Evolutionary conservation across 2,888 invertebrate species (phyloP).

Genomic region (Nebria salina): DNA sequence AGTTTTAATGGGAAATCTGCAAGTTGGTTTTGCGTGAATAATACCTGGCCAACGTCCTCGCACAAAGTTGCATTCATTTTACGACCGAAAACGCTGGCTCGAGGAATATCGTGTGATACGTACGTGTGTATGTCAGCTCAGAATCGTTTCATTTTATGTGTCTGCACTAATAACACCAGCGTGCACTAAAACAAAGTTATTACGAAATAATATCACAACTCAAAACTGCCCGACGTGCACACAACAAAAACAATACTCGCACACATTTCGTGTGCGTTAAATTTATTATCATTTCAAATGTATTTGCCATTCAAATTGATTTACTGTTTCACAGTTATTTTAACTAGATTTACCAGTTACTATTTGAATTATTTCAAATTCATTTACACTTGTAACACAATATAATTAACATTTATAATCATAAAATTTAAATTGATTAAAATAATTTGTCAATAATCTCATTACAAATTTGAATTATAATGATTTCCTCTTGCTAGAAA

Average conservation of each 20-base stretch:
- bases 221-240: neutral
- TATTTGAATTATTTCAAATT: too few relatives aligned
- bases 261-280: neutral
- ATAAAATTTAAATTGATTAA: too few relatives aligned
- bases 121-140: conserved; percentile 10
- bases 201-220: conserved; percentile 31
- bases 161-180: conserved; percentile 36
- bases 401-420: too few relatives aligned
- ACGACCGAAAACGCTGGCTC: conserved; percentile 35
- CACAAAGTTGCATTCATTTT: conserved; percentile 27
- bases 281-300: neutral
- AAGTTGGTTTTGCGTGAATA: conserved; percentile 4
- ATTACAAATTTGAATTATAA: too few relatives aligned
- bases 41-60: conserved; percentile 22
- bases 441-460: too few relatives aligned
- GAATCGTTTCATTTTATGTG: conserved; percentile 28
- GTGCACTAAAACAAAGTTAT: conserved; percentile 21
- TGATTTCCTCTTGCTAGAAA: too few relatives aligned
- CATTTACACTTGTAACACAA: too few relatives aligned
- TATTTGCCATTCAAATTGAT: neutral
- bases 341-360: neutral
- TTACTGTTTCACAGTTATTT: neutral
- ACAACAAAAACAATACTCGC: conserved; percentile 4
- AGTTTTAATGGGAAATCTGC: conserved; percentile 3
- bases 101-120: neutral